Evolutionary conservation across 2,888 invertebrate genomes (phyloP).

Genomic region (Luffia ferchaultella): DNA sequence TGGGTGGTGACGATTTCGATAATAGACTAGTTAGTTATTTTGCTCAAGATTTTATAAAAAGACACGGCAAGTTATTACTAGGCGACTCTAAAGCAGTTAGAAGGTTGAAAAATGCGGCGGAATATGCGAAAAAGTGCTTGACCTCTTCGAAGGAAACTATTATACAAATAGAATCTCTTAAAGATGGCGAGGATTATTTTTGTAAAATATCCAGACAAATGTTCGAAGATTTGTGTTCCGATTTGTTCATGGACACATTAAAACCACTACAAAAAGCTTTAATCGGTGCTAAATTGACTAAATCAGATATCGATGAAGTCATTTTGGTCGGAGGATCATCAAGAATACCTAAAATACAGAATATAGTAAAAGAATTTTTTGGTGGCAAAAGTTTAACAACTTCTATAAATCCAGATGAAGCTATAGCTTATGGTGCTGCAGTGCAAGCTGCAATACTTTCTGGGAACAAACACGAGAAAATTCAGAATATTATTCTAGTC

Average conservation of each 20-base stretch:
- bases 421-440: constrained; percentile 43
- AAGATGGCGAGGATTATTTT: constrained; percentile 32
- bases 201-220: constrained; percentile 28
- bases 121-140: constrained; percentile 31
- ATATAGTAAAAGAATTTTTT: constrained; percentile 31
- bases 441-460: constrained; percentile 39
- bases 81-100: constrained; percentile 24
- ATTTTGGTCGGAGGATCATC: constrained; percentile 43
- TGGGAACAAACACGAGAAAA: constrained; percentile 25
- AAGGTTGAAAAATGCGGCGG: constrained; percentile 34
- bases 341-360: constrained; percentile 39
- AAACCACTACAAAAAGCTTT: constrained; percentile 28
- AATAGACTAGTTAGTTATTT: constrained; percentile 38
- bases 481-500: constrained; percentile 28
- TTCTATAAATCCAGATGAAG: constrained; percentile 43
- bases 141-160: constrained; percentile 30
- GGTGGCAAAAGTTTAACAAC: constrained; percentile 25
- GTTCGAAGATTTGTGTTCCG: constrained; percentile 44
- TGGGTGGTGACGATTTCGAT: constrained; percentile 50
- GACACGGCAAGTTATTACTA: constrained; percentile 25
- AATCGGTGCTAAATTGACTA: constrained; percentile 28
- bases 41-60: constrained; percentile 36
- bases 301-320: constrained; percentile 30
- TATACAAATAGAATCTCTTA: constrained; percentile 30
- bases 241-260: constrained; percentile 37